phyloP scores from a whole-genome alignment of 2,113 vertebrate species.

The Tenebrosternarchus preto region DNA sequence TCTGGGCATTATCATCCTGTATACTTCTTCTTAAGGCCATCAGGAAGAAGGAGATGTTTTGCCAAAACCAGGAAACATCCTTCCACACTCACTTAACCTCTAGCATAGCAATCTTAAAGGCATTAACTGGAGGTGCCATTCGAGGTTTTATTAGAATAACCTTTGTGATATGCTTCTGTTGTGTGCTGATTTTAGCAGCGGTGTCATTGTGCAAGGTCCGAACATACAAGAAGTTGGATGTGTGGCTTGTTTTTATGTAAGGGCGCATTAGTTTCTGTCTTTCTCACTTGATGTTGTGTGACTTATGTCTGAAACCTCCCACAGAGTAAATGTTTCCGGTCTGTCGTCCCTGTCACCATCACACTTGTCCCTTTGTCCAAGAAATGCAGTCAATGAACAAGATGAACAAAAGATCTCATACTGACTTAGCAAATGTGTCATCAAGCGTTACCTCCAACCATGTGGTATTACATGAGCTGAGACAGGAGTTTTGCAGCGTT shows the following conservation, averaged over 20 bases:
- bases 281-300: background rate
- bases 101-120: slow-evolving; percentile 38
- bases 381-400: slow-evolving; percentile 27
- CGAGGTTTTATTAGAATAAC: slow-evolving; percentile 31
- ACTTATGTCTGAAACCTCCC: slow-evolving; percentile 22
- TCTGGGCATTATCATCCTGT: slow-evolving; percentile 62
- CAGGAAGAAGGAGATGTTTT: slow-evolving; percentile 53
- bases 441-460: slow-evolving; percentile 4
- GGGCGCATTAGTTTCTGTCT: background rate
- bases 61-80: slow-evolving; percentile 48
- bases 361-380: background rate
- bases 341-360: slow-evolving; percentile 8
- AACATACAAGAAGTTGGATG: background rate
- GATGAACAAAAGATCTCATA: slow-evolving; percentile 6
- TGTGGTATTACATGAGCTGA: background rate
- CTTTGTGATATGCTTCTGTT: slow-evolving; percentile 23
- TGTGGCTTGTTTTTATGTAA: background rate
- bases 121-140: slow-evolving; percentile 35
- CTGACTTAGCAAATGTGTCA: slow-evolving; percentile 1
- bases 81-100: slow-evolving; percentile 36
- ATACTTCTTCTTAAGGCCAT: slow-evolving; percentile 46
- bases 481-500: slow-evolving; percentile 21
- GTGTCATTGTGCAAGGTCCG: background rate
- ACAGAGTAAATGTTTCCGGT: slow-evolving; percentile 24
- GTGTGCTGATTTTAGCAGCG: background rate